phyloP scores from a whole-genome alignment of 2,113 vertebrate genomes.

The Sterrhoptilus dennistouni region DNA sequence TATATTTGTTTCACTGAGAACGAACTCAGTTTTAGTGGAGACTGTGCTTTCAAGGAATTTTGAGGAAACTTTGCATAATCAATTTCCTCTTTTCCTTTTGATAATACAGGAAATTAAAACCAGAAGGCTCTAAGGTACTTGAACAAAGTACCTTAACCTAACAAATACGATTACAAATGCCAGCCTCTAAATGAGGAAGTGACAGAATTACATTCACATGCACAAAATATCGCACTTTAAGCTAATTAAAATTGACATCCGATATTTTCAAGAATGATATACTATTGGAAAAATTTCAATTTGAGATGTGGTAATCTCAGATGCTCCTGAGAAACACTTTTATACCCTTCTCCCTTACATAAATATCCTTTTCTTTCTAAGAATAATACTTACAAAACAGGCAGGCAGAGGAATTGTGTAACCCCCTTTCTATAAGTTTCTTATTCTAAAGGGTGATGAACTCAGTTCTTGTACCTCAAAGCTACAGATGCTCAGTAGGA shows the following conservation, averaged over 20 bases:
- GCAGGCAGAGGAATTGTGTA: neutral
- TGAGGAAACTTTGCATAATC: neutral
- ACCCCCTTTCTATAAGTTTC: accelerated
- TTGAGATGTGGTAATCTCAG: neutral
- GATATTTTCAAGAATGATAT: neutral
- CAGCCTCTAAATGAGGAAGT: neutral
- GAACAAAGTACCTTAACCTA: accelerated
- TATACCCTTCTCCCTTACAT: neutral
- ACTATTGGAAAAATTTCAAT: neutral
- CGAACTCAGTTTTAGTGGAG: neutral
- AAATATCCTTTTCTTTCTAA: neutral
- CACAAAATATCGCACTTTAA: neutral
- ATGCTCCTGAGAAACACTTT: neutral
- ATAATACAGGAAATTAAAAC: neutral
- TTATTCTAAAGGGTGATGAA: neutral
- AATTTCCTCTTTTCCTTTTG: neutral
- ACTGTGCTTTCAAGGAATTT: neutral
- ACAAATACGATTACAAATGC: neutral
- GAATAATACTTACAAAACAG: neutral
- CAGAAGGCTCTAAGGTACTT: neutral
- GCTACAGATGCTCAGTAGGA: neutral
- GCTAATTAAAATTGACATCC: neutral
- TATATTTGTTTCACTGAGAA: neutral
- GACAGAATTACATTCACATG: neutral
- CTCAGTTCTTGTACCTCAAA: neutral